Conservation (phyloP, 53 echinoderm and acorn worm genomes). For the Astropecten irregularis region DNA sequence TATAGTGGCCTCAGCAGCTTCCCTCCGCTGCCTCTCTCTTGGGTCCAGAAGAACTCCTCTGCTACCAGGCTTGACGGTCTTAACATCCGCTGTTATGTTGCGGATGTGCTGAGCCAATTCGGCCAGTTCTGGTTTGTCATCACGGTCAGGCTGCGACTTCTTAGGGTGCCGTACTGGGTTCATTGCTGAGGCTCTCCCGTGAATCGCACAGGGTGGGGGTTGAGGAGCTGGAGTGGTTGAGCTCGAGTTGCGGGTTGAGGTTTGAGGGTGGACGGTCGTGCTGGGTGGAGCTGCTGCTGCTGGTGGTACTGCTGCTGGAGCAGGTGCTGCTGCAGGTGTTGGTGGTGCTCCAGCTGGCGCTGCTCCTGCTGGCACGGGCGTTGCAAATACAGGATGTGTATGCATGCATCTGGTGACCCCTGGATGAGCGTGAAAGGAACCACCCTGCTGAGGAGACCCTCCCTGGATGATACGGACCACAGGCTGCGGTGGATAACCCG, state of each 20-base stretch:
- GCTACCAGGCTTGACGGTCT: constrained; percentile 24
- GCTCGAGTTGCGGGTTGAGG: not conserved
- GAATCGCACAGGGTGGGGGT: not conserved
- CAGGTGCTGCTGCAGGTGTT: not conserved
- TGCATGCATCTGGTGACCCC: not conserved
- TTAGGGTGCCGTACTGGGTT: not conserved
- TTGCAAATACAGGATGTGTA: not conserved
- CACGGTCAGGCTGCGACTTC: not conserved
- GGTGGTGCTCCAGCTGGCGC: no score
- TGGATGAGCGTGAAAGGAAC: not conserved
- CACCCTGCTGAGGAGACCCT: not conserved
- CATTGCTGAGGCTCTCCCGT: not conserved
- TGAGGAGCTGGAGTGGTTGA: not conserved
- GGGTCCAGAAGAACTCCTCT: not conserved
- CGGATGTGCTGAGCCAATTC: constrained; percentile 37
- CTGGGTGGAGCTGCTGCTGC: not conserved
- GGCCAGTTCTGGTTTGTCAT: constrained; percentile 28
- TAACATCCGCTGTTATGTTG: constrained; percentile 35
- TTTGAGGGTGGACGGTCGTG: not conserved
- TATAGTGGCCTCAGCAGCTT: constrained; percentile 4
- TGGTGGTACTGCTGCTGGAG: not conserved
- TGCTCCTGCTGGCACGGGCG: no score
- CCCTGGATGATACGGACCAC: constrained; percentile 17
- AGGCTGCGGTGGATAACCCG: constrained; percentile 24
- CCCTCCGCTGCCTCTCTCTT: not conserved